Base-by-base conservation (phyloP, 2,797 vertebrate species). In the Myotis myotis region DNA sequence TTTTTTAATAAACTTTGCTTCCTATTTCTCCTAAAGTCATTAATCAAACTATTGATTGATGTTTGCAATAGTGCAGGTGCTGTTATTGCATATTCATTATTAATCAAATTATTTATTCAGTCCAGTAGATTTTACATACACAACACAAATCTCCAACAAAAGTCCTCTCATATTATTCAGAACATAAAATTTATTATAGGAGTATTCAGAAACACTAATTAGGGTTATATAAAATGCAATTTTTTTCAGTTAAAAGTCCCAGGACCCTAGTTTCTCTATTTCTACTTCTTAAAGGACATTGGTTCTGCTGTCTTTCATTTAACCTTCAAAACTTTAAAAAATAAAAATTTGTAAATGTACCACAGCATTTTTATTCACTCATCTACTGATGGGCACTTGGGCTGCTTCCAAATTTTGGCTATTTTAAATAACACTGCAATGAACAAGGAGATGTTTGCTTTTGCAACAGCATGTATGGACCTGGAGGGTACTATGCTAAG, bases 91-190 rank as follows among this genome's bases (percentile, higher is more conserved):
- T 81, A 95, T 68, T 89, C 44, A 76, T 96, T 96, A 95, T 89
- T 96, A 86, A 95, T 94, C 68, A 62, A 94, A 89, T 94, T 89
- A 72, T 82, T 55, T 64, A 94, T 93, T 95, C 76, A 96, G 3
- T 7, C 19, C 15, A 79, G 33, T 51, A 87, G 57, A 94, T 93
- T 79, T 33, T 85, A 89, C 22, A 68, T 64, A 75, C 20, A 72
- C 36, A 95, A 51, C 11, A 93, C 28, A 82, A 51, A 82, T 51
- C 28, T 93, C 28, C 25, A 91, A 41, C 68, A 66, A 66, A 62
- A 66, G 70, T 71, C 12, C 41, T 51, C 7, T 95, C 79, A 55
- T 41, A 38, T 82, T 92, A 57, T 57, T 11, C 44, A 79, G 16
- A 44, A 68, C 57, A 74, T 89, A 71, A 91, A 95, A 81, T 88